These are phyloP conservation scores for Tautogolabrus adspersus DNA, from an alignment of 2,113 vertebrate genomes.

Conservation along the genomic window DNA sequence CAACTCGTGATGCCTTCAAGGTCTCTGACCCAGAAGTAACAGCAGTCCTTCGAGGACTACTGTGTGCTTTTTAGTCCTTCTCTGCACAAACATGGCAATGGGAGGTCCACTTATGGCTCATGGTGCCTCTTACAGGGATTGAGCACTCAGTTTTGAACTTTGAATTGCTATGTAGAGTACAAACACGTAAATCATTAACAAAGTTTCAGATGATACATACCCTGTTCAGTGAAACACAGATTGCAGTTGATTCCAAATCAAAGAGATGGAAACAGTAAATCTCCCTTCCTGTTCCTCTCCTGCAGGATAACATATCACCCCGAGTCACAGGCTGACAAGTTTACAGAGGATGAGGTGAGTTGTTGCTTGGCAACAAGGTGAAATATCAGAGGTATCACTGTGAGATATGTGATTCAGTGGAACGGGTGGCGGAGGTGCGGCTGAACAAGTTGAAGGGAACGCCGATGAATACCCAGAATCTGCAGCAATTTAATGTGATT, in stretches of 20 bases:
- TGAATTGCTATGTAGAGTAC: neutral
- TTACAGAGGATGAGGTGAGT: conserved; percentile 68
- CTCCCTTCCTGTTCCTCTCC: conserved; percentile 33
- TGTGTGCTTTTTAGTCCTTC: conserved; percentile 22
- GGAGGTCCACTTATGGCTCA: neutral
- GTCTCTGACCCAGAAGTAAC: conserved; percentile 54
- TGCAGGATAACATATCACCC: conserved; percentile 63
- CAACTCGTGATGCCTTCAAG: conserved; percentile 28
- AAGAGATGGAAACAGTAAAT: conserved; percentile 41
- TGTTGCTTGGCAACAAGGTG: conserved; percentile 78
- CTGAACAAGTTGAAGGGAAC: conserved; percentile 53
- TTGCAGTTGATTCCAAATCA: conserved; percentile 40
- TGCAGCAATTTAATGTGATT: conserved; percentile 57
- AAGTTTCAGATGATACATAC: conserved; percentile 24
- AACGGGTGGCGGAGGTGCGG: neutral
- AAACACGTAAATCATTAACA: conserved; percentile 18
- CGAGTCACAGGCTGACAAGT: conserved; percentile 63
- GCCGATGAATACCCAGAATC: conserved; percentile 61
- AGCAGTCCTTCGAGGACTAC: conserved; percentile 6
- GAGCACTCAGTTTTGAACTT: conserved; percentile 33
- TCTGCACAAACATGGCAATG: conserved; percentile 3
- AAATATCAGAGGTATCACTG: conserved; percentile 63
- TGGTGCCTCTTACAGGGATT: conserved; percentile 14
- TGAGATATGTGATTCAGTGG: conserved; percentile 49
- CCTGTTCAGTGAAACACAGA: conserved; percentile 31